Conservation (phyloP, 1,140 invertebrate species). For the Neotoxoptera formosana region DNA sequence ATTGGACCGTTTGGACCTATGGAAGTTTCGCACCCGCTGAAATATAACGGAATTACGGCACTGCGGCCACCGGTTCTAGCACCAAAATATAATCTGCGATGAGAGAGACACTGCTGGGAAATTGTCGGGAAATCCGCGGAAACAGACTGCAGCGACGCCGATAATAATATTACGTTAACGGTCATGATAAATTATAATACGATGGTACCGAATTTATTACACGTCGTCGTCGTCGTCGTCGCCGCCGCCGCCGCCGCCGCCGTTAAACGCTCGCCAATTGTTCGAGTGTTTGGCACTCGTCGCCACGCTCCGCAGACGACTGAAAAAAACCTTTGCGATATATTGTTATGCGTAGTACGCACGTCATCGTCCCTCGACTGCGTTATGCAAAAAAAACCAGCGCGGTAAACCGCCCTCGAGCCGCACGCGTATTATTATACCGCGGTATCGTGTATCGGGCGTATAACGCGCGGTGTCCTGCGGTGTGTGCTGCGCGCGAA, state of each 20-base stretch:
- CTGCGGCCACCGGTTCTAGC: too few species aligned
- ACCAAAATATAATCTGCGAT: too few species aligned
- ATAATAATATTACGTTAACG: background rate
- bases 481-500: background rate
- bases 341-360: background rate
- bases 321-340: background rate
- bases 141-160: background rate
- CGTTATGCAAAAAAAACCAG: background rate
- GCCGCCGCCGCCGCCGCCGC: too few species aligned
- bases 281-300: constrained; percentile 13
- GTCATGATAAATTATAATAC: background rate
- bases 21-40: too few species aligned
- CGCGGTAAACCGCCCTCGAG: background rate
- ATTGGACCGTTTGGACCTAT: too few species aligned
- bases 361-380: background rate
- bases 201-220: background rate
- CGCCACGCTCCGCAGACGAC: background rate
- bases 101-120: background rate
- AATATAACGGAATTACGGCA: too few species aligned
- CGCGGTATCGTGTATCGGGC: too few species aligned
- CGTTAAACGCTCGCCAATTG: background rate
- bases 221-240: background rate
- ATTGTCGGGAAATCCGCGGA: background rate
- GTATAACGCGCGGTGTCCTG: background rate
- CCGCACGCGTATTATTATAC: background rate